phyloP scores from a whole-genome alignment of 2,888 invertebrate genomes.

The Dicranocentrus wangi region DNA sequence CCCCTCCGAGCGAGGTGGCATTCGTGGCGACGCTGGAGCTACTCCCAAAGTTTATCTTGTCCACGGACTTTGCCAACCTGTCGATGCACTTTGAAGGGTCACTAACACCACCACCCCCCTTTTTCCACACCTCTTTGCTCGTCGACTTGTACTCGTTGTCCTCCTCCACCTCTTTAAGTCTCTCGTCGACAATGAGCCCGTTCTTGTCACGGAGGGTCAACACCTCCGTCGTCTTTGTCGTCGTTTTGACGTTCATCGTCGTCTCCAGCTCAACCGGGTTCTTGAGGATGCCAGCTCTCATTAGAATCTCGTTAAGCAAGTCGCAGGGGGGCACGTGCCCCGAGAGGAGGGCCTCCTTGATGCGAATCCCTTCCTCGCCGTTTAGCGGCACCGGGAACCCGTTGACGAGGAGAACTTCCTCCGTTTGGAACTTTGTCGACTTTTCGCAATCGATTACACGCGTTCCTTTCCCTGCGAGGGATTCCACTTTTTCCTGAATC shows the following conservation, averaged over 20 bases:
- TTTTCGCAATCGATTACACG: constrained; percentile 84
- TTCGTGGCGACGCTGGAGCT: constrained; percentile 54
- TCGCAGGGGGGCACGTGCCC: constrained; percentile 81
- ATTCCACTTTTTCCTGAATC: constrained; percentile 84
- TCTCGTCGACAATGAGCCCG: constrained; percentile 82
- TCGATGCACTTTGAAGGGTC: constrained; percentile 40
- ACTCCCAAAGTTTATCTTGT: constrained; percentile 61
- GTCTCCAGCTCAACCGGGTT: constrained; percentile 83
- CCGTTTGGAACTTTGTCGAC: constrained; percentile 82
- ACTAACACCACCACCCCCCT: too few species aligned
- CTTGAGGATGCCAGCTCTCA: constrained; percentile 79
- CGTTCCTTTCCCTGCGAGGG: constrained; percentile 82
- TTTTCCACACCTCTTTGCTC: constrained; percentile 73
- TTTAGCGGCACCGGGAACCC: constrained; percentile 82
- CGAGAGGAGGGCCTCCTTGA: constrained; percentile 80
- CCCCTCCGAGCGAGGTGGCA: constrained; percentile 46
- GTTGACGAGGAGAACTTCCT: constrained; percentile 83
- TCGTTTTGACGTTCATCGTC: constrained; percentile 82
- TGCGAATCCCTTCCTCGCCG: constrained; percentile 82
- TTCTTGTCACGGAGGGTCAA: constrained; percentile 80
- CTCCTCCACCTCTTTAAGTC: constrained; percentile 82
- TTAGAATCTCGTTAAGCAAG: constrained; percentile 81
- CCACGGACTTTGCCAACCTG: constrained; percentile 58
- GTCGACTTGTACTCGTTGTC: constrained; percentile 81
- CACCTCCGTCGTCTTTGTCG: constrained; percentile 82